Base-by-base conservation (phyloP, 64 coral and sea anemone genomes). In the Astreopora myriophthalma region DNA sequence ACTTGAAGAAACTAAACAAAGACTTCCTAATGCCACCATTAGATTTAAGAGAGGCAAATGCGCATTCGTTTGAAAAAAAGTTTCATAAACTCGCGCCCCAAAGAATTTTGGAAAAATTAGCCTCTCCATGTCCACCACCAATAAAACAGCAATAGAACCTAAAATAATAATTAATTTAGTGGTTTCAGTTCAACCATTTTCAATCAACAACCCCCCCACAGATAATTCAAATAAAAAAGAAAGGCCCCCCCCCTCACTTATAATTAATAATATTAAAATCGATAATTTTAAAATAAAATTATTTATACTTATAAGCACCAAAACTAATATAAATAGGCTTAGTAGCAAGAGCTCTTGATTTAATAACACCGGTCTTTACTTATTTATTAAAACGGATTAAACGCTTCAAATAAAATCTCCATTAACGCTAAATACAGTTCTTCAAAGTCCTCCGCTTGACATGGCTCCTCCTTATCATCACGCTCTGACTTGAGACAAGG, bases 191-290 rank as follows among this genome's bases (percentile, higher is more conserved):
- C 90, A 92, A 92, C 90, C 85, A 80, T 92, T 92, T 92, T 85
- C 85, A 69, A 80, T 92, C 27, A 92, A 92, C 76, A 92, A 19
- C 71, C 90, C 90, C n/a, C 26, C 75, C 48, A 42, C 34, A 34
- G 34, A 79, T 42, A 44, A 51, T 9, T 42, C 39, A 25, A 38
- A 39, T 27, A 79, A 79, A 38, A 79, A 79, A 51, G 36, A 34
- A 46, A 51, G 34, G 46, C 48, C 48, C 35, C 80, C 74, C 91
- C 91, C 85, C 44, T 83, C 85, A 62, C 81, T 92, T 92, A 85
- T 85, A 92, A 92, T 80, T 86, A 92, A 92, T 85, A 92, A 86
- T 84, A 83, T 92, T 86, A 92, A 83, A 92, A 92, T 79, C 58
- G 90, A 92, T 84, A 92, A 62, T 86, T 92, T 92, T 92, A 92